These are phyloP conservation scores for Silurus glanis DNA, from an alignment of 2,113 vertebrate species.

Conservation along the genomic window DNA sequence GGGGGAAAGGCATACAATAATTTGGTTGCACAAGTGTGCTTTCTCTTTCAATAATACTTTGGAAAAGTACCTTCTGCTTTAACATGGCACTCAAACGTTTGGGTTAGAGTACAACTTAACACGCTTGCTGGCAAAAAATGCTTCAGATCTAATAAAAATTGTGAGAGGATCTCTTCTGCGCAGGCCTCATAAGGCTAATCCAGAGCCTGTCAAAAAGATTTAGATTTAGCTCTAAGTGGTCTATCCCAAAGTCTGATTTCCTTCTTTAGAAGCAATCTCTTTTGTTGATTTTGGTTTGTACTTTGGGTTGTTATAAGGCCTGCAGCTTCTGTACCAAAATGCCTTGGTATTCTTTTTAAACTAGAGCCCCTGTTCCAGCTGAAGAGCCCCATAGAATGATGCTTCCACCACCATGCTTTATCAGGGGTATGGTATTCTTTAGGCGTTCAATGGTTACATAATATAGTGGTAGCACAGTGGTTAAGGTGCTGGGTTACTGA, in stretches of 20 bases:
- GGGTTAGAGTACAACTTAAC: background rate
- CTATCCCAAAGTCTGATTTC: background rate
- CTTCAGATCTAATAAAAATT: background rate
- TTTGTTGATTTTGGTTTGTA: background rate
- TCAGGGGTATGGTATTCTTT: background rate
- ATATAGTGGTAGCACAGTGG: too few relatives aligned
- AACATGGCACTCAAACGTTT: background rate
- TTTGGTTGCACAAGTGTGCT: background rate
- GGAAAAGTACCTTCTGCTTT: background rate
- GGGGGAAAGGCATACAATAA: background rate
- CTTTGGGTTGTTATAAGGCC: background rate
- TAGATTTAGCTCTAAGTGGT: background rate
- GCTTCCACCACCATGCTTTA: slow-evolving; percentile 1
- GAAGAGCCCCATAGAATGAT: background rate
- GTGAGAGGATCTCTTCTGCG: background rate
- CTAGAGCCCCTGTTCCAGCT: background rate
- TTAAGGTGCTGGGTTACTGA: too few relatives aligned
- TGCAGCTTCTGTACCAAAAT: background rate
- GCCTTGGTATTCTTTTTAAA: background rate
- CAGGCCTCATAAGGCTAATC: background rate
- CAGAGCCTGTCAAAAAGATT: background rate
- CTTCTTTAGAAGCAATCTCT: background rate
- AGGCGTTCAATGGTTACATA: too few relatives aligned
- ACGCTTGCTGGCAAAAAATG: background rate
- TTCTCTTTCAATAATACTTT: background rate